A percentile compares a stretch with the other conserved stretches of the same genome.
phyloP scores from a whole-genome alignment of 2,888 invertebrate species.

The Caenorhabditis sulstoni region DNA sequence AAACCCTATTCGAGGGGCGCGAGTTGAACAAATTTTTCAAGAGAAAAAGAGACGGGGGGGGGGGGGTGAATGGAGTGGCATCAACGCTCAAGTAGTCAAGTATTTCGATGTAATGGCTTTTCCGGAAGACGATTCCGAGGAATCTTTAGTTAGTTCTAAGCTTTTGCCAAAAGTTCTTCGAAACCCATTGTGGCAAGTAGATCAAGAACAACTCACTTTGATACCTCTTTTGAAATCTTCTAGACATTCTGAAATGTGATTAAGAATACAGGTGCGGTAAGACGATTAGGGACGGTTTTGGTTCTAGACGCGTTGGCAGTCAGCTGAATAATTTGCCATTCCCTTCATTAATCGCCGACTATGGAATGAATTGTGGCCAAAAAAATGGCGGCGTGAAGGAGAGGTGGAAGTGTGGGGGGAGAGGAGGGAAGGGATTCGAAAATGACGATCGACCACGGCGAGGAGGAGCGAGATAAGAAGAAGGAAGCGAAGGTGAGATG shows the following conservation, averaged over 20 bases:
- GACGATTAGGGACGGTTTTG: too few species aligned
- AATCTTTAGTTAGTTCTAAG: slow-evolving; percentile 40
- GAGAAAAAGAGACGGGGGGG: too few species aligned
- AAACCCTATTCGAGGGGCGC: slow-evolving; percentile 16
- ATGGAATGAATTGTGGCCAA: slow-evolving; percentile 52
- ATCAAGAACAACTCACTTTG: background rate
- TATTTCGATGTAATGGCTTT: slow-evolving; percentile 58
- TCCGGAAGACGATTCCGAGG: slow-evolving; percentile 12
- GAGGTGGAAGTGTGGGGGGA: too few species aligned
- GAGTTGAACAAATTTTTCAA: slow-evolving; percentile 43
- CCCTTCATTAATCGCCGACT: slow-evolving; percentile 36
- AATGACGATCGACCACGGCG: slow-evolving; percentile 19
- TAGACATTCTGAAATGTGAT: background rate
- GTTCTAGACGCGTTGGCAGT: background rate
- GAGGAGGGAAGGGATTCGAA: slow-evolving; percentile 26
- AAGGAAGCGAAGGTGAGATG: slow-evolving; percentile 52
- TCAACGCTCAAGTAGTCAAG: slow-evolving; percentile 58
- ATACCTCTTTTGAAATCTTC: background rate
- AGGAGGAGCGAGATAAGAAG: slow-evolving; percentile 40
- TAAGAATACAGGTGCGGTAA: too few species aligned
- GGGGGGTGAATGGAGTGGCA: slow-evolving; percentile 16
- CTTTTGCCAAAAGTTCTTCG: background rate
- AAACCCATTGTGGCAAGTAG: background rate
- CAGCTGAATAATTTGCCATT: slow-evolving; percentile 27
- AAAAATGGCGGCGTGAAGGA: slow-evolving; percentile 15